These are phyloP conservation scores for Lepidocyrtoides sp. DNA, from an alignment of 2,888 invertebrate genomes.

Conservation along the genomic window DNA sequence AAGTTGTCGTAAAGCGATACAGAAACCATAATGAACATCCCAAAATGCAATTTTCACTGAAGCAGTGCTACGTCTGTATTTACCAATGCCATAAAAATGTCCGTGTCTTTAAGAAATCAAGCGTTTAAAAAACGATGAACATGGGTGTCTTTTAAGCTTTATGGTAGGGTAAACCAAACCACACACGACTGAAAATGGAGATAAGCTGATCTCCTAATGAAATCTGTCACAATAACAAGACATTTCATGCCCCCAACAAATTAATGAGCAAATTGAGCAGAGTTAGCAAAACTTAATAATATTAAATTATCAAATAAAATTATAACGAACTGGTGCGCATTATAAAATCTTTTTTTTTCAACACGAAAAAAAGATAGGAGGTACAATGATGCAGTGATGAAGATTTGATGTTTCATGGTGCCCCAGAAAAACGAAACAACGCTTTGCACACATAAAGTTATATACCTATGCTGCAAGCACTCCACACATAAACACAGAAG, in stretches of 20 bases:
- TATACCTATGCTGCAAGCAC: neutral
- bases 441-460: neutral
- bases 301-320: conserved; percentile 73
- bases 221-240: conserved; percentile 67
- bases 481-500: neutral
- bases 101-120: conserved; percentile 55
- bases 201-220: conserved; percentile 54
- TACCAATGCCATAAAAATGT: conserved; percentile 37
- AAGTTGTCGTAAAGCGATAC: conserved; percentile 30
- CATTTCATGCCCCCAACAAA: conserved; percentile 55
- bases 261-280: conserved; percentile 55
- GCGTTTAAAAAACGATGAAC: conserved; percentile 53
- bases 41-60: conserved; percentile 8
- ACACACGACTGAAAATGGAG: conserved; percentile 49
- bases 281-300: conserved; percentile 48
- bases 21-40: conserved; percentile 47
- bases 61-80: neutral
- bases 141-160: neutral
- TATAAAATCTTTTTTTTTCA: neutral
- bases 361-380: too few species aligned
- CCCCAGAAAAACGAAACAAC: neutral
- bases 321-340: neutral
- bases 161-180: conserved; percentile 26
- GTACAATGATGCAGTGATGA: neutral
- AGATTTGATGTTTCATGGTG: neutral